Percentiles rank a stretch among this genome's conserved stretches.
These are phyloP conservation scores for Thaumetopoea pityocampa DNA, from an alignment of 1,140 invertebrate species.

Conservation along the genomic window DNA sequence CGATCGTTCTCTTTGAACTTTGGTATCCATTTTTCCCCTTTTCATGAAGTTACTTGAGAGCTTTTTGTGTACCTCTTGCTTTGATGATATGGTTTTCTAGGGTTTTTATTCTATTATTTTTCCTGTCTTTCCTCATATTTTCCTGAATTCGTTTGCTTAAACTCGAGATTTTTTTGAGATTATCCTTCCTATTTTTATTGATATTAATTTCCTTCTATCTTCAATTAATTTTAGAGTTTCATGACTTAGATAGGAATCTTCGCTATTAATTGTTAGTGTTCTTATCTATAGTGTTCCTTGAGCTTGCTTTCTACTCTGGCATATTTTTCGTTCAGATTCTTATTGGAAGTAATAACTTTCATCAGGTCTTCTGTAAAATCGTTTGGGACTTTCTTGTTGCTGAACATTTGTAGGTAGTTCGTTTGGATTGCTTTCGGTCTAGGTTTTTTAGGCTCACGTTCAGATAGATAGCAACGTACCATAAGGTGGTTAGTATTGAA, in stretches of 20 bases:
- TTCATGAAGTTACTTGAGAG: conserved; percentile 14
- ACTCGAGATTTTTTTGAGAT: neutral
- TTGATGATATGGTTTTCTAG: neutral
- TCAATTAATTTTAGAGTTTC: conserved; percentile 23
- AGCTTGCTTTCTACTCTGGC: conserved; percentile 20
- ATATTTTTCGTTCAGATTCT: conserved; percentile 20
- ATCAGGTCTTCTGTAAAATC: conserved; percentile 11
- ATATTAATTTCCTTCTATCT: conserved; percentile 20
- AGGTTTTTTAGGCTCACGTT: conserved; percentile 16
- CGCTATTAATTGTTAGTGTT: conserved; percentile 7
- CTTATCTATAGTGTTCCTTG: conserved; percentile 10
- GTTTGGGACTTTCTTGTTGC: neutral
- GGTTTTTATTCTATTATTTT: conserved; percentile 3
- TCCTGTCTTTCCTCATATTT: conserved; percentile 4
- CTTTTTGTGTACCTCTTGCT: conserved; percentile 6
- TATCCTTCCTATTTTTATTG: conserved; percentile 15
- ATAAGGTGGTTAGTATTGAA: conserved; percentile 43
- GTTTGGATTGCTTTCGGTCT: conserved; percentile 21
- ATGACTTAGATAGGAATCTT: conserved; percentile 17
- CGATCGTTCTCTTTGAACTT: conserved; percentile 2
- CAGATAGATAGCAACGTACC: conserved; percentile 26
- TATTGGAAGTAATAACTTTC: conserved; percentile 9
- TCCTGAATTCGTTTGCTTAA: conserved; percentile 3
- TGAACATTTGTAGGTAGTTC: neutral
- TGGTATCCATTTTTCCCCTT: conserved; percentile 14